Percentiles rank a stretch among this genome's conserved stretches.
Conservation (phyloP, 2,113 vertebrate species). For the Brachypodius melanocephalos region DNA sequence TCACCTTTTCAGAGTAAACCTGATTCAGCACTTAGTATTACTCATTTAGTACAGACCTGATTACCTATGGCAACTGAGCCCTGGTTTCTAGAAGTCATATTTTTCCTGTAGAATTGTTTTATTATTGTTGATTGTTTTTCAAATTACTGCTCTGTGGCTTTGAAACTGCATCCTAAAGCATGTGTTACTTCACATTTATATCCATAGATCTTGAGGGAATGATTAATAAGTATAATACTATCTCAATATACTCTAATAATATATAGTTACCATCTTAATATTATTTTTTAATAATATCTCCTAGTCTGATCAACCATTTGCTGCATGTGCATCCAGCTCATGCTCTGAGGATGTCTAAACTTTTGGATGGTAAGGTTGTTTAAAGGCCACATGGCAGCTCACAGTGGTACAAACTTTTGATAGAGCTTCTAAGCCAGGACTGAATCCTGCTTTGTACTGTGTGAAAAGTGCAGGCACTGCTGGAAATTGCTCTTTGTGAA, state of each 20-base stretch:
- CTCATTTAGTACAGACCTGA: background rate
- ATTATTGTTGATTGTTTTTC: background rate
- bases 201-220: background rate
- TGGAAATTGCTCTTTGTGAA: background rate
- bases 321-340: background rate
- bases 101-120: background rate
- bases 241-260: background rate
- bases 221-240: background rate
- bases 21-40: background rate
- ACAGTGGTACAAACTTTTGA: accelerated
- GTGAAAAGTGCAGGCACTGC: background rate
- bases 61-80: background rate
- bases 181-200: background rate
- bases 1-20: background rate
- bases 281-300: background rate
- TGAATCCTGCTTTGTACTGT: background rate
- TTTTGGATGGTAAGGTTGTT: background rate
- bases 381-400: background rate
- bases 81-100: background rate
- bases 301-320: background rate
- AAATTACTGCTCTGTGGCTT: background rate
- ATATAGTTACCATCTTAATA: background rate
- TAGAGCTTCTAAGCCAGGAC: background rate
- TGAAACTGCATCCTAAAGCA: background rate
- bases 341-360: background rate